Conservation (phyloP, 2,888 invertebrate species). For the Tryphoninae sp. region DNA sequence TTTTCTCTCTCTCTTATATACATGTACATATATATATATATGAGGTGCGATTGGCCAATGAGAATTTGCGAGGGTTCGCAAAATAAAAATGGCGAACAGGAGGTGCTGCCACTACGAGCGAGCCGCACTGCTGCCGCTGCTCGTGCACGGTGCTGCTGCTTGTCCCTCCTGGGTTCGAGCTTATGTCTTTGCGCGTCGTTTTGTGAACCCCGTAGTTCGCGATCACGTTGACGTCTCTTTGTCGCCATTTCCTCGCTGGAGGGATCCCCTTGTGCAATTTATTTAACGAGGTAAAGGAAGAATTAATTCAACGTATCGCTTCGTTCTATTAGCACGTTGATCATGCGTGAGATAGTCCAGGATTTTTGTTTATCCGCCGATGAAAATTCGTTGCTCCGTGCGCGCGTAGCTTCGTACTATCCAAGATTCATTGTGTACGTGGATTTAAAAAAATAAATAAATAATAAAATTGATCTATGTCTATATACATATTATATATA, state of each 20-base stretch:
- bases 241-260: conserved; percentile 85
- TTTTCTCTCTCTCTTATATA: conserved; percentile 49
- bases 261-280: conserved; percentile 66
- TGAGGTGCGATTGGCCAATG: conserved; percentile 76
- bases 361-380: not conserved
- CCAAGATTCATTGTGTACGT: not conserved
- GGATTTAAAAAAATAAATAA: not conserved
- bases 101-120: conserved; percentile 48
- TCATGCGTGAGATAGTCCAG: no score
- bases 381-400: not conserved
- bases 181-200: conserved; percentile 91
- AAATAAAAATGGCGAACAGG: conserved; percentile 79
- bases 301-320: not conserved
- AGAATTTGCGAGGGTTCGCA: conserved; percentile 74
- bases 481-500: no score
- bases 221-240: conserved; percentile 82
- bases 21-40: conserved; percentile 65
- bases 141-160: conserved; percentile 46
- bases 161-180: conserved; percentile 82
- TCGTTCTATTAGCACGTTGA: conserved; percentile 5
- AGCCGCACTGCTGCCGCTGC: conserved; percentile 34
- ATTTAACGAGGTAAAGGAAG: conserved; percentile 59
- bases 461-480: not conserved
- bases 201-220: conserved; percentile 89
- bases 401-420: not conserved